A percentile compares a stretch with the other conserved stretches of the same genome.
These are phyloP conservation scores for Onychostoma macrolepis DNA, from an alignment of 2,113 vertebrate genomes.

Conservation along the genomic window DNA sequence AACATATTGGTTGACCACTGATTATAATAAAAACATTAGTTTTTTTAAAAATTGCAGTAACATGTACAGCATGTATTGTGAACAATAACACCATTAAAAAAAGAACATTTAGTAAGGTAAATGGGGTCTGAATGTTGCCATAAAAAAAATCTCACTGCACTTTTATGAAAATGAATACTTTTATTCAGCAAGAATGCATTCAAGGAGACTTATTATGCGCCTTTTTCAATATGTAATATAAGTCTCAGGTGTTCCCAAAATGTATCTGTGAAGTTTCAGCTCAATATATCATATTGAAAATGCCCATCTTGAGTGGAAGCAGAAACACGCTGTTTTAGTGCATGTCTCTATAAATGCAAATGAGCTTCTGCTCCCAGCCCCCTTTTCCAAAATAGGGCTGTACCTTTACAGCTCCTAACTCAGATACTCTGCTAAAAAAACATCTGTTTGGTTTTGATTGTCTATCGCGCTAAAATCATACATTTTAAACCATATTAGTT, in stretches of 20 bases:
- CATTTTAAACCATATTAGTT: not conserved
- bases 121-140: not conserved
- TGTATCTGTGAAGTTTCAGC: not conserved
- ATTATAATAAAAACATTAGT: not conserved
- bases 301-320: not conserved
- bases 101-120: not conserved
- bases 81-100: not conserved
- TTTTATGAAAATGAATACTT: not conserved
- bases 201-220: not conserved
- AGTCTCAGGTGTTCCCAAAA: not conserved
- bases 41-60: not conserved
- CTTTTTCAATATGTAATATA: not conserved
- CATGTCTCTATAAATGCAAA: too few species aligned
- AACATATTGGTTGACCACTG: not conserved
- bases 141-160: too few species aligned
- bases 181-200: not conserved
- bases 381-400: too few species aligned
- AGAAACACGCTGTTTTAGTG: too few species aligned
- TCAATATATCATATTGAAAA: not conserved
- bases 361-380: too few species aligned
- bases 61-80: not conserved
- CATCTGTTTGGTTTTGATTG: too few species aligned
- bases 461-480: too few species aligned
- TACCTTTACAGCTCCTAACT: too few species aligned
- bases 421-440: too few species aligned